These are phyloP conservation scores for Parazoanthus atlanticus DNA, from an alignment of 92 coral and sea anemone species.

Conservation along the genomic window DNA sequence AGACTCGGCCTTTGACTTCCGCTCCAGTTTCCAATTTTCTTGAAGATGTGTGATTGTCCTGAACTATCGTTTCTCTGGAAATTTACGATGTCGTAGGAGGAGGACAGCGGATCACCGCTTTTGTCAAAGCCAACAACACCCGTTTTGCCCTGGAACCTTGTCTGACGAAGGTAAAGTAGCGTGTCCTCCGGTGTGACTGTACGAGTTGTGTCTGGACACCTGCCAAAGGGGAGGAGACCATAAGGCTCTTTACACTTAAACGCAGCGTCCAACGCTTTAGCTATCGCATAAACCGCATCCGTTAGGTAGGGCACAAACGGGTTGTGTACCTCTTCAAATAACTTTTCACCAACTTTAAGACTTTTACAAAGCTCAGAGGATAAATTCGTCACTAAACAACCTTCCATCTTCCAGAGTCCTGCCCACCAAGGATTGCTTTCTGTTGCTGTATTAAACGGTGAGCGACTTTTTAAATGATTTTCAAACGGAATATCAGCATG, in stretches of 20 bases:
- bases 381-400: background rate
- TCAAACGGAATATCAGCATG: conserved; percentile 37
- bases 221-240: conserved; percentile 33
- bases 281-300: conserved; percentile 75
- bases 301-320: conserved; percentile 72
- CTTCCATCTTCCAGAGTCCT: conserved; percentile 63
- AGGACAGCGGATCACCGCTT: conserved; percentile 62
- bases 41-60: conserved; percentile 46
- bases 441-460: conserved; percentile 29
- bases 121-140: conserved; percentile 56
- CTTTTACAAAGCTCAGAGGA: conserved; percentile 24
- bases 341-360: conserved; percentile 9
- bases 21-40: conserved; percentile 70
- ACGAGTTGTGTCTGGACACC: conserved; percentile 39
- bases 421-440: conserved; percentile 67
- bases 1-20: conserved; percentile 39
- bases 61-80: conserved; percentile 40
- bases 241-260: conserved; percentile 19
- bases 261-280: conserved; percentile 57
- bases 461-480: conserved; percentile 46
- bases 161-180: conserved; percentile 56
- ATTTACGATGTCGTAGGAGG: conserved; percentile 74
- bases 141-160: conserved; percentile 65
- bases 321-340: conserved; percentile 57
- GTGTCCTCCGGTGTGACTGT: conserved; percentile 52